Percentiles rank a stretch among this genome's conserved stretches.
phyloP scores from a whole-genome alignment of 2,888 invertebrate genomes.

The Germaria angustata region DNA sequence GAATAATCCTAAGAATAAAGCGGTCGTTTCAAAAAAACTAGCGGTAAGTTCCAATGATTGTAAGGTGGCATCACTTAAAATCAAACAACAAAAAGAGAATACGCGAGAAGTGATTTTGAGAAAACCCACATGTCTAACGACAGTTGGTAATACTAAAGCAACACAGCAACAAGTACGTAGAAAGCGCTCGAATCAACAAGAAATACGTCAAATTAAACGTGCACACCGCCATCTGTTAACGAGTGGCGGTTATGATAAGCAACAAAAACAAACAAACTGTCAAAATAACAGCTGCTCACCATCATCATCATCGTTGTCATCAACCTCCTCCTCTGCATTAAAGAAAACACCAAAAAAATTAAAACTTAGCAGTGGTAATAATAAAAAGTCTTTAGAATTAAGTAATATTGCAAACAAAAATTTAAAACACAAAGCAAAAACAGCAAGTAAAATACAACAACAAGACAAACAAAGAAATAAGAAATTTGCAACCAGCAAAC shows the following conservation, averaged over 20 bases:
- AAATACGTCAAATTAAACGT: constrained; percentile 77
- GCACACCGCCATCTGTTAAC: constrained; percentile 79
- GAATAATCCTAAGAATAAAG: constrained; percentile 33
- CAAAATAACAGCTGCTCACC: constrained; percentile 61
- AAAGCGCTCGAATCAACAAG: constrained; percentile 72
- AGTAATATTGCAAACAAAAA: constrained; percentile 59
- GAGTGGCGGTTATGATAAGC: constrained; percentile 75
- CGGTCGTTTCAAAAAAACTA: constrained; percentile 22
- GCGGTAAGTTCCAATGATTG: constrained; percentile 6
- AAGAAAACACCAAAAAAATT: constrained; percentile 62
- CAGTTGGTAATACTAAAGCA: constrained; percentile 53
- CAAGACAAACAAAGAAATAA: constrained; percentile 53
- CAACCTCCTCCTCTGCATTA: constrained; percentile 52
- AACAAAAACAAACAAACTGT: constrained; percentile 55
- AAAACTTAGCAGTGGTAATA: constrained; percentile 64
- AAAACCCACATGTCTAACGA: background rate
- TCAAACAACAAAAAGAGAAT: constrained; percentile 39
- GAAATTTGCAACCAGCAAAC: constrained; percentile 7
- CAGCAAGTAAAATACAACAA: constrained; percentile 62
- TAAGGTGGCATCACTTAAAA: constrained; percentile 70
- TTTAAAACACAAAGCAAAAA: constrained; percentile 61
- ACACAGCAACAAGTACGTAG: constrained; percentile 68
- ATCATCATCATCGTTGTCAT: constrained; percentile 48
- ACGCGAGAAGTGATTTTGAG: constrained; percentile 12
- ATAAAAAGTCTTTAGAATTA: constrained; percentile 68